Evolutionary conservation across 2,113 vertebrate genomes (phyloP).

Genomic region (Grus americana): DNA sequence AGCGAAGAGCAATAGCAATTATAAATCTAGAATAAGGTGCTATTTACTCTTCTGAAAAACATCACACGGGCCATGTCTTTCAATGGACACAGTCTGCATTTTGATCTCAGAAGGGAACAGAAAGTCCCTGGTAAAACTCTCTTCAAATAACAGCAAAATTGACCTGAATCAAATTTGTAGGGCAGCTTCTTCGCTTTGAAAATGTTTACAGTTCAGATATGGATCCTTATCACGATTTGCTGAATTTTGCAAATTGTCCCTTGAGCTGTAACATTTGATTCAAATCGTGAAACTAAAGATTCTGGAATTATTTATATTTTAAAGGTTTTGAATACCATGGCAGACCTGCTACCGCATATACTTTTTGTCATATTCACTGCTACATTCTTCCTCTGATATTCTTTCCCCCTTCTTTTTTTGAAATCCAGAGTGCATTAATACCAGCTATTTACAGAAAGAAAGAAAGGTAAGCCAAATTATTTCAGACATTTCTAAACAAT

Average conservation of each 20-base stretch:
- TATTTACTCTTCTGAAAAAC: neutral
- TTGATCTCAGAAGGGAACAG: neutral
- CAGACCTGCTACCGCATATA: neutral
- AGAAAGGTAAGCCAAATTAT: neutral
- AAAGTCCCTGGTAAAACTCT: neutral
- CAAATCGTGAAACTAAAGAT: neutral
- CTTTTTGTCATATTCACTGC: neutral
- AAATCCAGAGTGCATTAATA: neutral
- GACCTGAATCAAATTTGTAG: neutral
- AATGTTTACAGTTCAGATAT: neutral
- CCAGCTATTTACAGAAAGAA: neutral
- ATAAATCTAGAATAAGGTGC: neutral
- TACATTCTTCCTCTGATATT: neutral
- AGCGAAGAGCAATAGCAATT: neutral
- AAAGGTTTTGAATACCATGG: neutral
- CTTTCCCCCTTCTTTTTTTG: rapidly evolving
- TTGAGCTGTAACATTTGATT: neutral
- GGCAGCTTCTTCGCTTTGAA: neutral
- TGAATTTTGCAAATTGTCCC: neutral
- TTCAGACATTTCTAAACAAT: neutral
- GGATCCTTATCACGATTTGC: neutral
- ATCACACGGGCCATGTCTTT: neutral
- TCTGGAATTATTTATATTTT: neutral
- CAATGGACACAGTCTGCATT: neutral
- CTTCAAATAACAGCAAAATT: neutral